Percentiles rank a stretch among this genome's conserved stretches.
phyloP scores from a whole-genome alignment of 2,797 vertebrate genomes.

The Lemur catta region DNA sequence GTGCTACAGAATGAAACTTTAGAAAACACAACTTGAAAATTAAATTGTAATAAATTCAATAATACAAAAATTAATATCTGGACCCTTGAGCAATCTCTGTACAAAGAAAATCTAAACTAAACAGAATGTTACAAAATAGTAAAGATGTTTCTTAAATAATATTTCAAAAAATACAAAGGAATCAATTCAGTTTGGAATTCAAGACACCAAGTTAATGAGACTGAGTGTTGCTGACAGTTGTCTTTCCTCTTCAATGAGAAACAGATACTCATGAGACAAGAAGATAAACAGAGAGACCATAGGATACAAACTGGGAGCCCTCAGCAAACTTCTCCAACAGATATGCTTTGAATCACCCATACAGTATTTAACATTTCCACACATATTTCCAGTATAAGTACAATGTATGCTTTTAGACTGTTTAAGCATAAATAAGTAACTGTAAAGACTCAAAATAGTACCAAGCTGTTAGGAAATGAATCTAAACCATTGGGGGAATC shows the following conservation, averaged over 20 bases:
- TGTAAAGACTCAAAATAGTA: not conserved
- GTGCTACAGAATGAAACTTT: not conserved
- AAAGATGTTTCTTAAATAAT: not conserved
- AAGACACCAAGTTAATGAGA: not conserved
- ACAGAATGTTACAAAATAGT: not conserved
- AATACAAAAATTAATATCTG: slow-evolving; percentile 5
- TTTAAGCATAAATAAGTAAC: not conserved
- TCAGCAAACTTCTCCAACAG: not conserved
- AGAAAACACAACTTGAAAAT: not conserved
- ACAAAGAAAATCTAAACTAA: not conserved
- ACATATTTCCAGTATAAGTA: not conserved
- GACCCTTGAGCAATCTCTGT: not conserved
- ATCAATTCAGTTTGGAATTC: not conserved
- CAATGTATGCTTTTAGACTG: not conserved
- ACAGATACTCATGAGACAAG: not conserved
- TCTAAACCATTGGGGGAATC: not conserved
- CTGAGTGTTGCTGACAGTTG: not conserved
- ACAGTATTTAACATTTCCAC: not conserved
- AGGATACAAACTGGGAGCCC: not conserved
- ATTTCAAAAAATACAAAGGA: not conserved
- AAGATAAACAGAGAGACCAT: not conserved
- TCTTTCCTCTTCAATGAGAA: not conserved
- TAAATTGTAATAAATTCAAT: slow-evolving; percentile 31
- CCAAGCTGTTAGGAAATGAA: not conserved
- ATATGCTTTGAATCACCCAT: not conserved